A percentile compares a stretch with the other conserved stretches of the same genome.
These are phyloP conservation scores for Corbicula japonica DNA, from an alignment of 2,888 invertebrate genomes.

Conservation along the genomic window DNA sequence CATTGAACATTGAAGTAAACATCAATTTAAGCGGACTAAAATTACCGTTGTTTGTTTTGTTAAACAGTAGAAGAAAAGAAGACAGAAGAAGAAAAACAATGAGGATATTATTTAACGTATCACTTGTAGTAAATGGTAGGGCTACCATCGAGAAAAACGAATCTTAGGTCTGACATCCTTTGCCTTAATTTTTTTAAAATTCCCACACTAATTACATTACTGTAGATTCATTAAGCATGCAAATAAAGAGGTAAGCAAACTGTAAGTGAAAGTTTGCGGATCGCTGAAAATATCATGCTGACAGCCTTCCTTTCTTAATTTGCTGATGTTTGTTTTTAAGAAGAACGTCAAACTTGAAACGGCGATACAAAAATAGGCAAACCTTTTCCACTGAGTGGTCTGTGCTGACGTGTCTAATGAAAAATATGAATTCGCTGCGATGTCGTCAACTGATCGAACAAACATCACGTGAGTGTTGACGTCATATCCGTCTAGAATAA, in stretches of 20 bases:
- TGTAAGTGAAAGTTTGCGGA: background rate
- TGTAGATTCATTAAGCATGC: background rate
- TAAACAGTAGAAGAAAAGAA: too few species aligned
- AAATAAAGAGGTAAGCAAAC: background rate
- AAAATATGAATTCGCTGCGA: slow-evolving; percentile 64
- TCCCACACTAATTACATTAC: background rate
- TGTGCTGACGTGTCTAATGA: slow-evolving; percentile 26
- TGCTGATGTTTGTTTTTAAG: background rate
- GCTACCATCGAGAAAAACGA: background rate
- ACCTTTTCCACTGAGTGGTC: slow-evolving; percentile 52
- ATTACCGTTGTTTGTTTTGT: too few species aligned
- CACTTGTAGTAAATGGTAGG: background rate
- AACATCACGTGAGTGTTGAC: slow-evolving; percentile 46
- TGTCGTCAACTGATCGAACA: slow-evolving; percentile 61
- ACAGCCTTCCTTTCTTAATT: background rate
- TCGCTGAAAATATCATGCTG: background rate
- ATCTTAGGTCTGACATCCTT: background rate
- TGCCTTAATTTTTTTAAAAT: background rate
- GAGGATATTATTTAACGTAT: background rate
- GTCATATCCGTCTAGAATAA: slow-evolving; percentile 72
- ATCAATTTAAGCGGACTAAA: too few species aligned
- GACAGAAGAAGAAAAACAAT: background rate
- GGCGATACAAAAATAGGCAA: slow-evolving; percentile 9
- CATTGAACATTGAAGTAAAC: background rate
- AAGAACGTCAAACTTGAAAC: background rate